These are phyloP conservation scores for Limenitis camilla DNA, from an alignment of 2,888 invertebrate species.

Conservation along the genomic window DNA sequence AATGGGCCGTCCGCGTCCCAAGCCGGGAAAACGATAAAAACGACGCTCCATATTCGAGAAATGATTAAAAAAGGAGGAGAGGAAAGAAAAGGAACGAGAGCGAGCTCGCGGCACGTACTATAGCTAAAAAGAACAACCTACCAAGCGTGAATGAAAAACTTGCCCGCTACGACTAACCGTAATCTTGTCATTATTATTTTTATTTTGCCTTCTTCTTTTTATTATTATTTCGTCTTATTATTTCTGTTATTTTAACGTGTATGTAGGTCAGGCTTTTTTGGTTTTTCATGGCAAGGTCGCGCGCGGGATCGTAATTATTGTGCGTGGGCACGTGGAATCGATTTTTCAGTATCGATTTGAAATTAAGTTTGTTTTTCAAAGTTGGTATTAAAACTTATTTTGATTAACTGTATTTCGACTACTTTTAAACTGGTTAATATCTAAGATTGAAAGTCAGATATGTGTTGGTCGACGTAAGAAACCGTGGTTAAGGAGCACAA, in stretches of 20 bases:
- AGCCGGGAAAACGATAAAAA: slow-evolving; percentile 70
- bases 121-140: slow-evolving; percentile 69
- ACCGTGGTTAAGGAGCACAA: too few relatives aligned
- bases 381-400: too few relatives aligned
- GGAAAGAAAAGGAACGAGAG: slow-evolving; percentile 51
- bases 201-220: slow-evolving; percentile 47
- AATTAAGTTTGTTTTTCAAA: slow-evolving; percentile 8
- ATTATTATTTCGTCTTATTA: slow-evolving; percentile 64
- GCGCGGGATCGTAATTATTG: slow-evolving; percentile 46
- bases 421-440: too few relatives aligned
- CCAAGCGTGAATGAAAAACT: slow-evolving; percentile 70
- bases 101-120: slow-evolving; percentile 64
- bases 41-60: slow-evolving; percentile 72
- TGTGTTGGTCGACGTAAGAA: too few relatives aligned
- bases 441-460: too few relatives aligned
- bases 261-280: slow-evolving; percentile 71
- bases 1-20: slow-evolving; percentile 52
- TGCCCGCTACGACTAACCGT: too few relatives aligned
- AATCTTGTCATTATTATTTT: too few relatives aligned
- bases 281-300: slow-evolving; percentile 67
- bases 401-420: too few relatives aligned
- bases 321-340: slow-evolving; percentile 47
- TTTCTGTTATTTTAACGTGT: slow-evolving; percentile 57
- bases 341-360: slow-evolving; percentile 50
- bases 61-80: slow-evolving; percentile 68